These are phyloP conservation scores for Lerema accius DNA, from an alignment of 1,140 invertebrate genomes.

Conservation along the genomic window DNA sequence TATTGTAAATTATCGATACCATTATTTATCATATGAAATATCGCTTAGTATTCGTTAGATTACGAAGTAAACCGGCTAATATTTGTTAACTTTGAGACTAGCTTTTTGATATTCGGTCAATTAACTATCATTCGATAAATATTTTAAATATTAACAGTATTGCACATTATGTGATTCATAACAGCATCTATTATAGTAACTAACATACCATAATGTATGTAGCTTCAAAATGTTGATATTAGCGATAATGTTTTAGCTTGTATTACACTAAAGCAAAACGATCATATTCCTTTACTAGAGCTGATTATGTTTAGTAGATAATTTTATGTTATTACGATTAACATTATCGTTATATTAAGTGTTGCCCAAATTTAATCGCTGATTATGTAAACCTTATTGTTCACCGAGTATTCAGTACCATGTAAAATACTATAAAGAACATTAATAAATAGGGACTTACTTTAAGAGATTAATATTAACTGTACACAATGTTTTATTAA, in stretches of 20 bases:
- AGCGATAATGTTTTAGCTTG: constrained; percentile 21
- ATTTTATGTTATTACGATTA: background rate
- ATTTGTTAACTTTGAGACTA: constrained; percentile 69
- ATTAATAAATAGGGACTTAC: too few species aligned
- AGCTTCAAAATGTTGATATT: constrained; percentile 9
- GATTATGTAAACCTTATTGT: background rate
- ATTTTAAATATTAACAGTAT: background rate
- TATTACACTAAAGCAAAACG: constrained; percentile 32
- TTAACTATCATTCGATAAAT: constrained; percentile 21
- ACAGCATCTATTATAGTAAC: constrained; percentile 31
- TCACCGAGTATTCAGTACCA: background rate
- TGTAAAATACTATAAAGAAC: background rate
- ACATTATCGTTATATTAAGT: background rate
- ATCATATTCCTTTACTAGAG: constrained; percentile 77
- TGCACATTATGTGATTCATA: constrained; percentile 20
- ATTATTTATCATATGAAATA: background rate
- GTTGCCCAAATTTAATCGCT: background rate
- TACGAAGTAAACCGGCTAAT: background rate
- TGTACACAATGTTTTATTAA: background rate
- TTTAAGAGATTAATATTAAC: background rate
- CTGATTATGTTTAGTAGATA: background rate
- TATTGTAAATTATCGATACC: constrained; percentile 3
- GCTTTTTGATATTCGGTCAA: constrained; percentile 73
- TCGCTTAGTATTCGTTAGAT: constrained; percentile 6
- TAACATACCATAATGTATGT: constrained; percentile 16